A percentile compares a stretch with the other conserved stretches of the same genome.
These are phyloP conservation scores for Hormiphora californensis DNA, from an alignment of 37 sponge, comb jelly and placozoan genomes.

Conservation along the genomic window DNA sequence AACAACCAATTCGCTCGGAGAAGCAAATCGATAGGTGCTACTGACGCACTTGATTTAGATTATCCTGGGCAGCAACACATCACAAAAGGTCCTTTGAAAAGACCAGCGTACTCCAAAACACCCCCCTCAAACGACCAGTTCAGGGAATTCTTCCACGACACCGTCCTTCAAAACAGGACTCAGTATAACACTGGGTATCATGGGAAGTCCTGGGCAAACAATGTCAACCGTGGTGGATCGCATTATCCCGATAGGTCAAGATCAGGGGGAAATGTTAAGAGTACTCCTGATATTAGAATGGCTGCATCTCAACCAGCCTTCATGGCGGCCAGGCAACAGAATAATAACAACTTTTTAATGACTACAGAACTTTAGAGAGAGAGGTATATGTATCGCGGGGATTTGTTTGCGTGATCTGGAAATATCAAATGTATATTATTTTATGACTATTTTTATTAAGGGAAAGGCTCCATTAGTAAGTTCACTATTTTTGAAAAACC, in stretches of 20 bases:
- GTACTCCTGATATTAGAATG: slow-evolving; percentile 30
- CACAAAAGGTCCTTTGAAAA: too few species aligned
- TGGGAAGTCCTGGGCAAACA: not conserved
- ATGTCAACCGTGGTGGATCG: not conserved
- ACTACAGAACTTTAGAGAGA: slow-evolving; percentile 43
- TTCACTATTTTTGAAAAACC: too few species aligned
- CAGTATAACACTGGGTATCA: not conserved
- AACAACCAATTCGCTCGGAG: too few species aligned
- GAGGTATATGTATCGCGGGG: too few species aligned
- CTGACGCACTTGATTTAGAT: too few species aligned
- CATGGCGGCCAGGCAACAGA: slow-evolving; percentile 29
- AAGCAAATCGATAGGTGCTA: too few species aligned
- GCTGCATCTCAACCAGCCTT: slow-evolving; percentile 51
- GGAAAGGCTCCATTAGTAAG: too few species aligned
- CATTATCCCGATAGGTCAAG: not conserved
- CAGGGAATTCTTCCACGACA: slow-evolving; percentile 12
- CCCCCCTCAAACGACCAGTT: not conserved
- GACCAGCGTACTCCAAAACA: too few species aligned
- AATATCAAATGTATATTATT: too few species aligned
- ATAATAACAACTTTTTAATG: slow-evolving; percentile 29
- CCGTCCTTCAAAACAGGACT: slow-evolving; percentile 6
- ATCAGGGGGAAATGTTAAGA: slow-evolving; percentile 8
- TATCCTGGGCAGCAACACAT: too few species aligned
- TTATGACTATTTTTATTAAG: too few species aligned
- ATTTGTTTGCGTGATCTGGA: too few species aligned